A percentile compares a stretch with the other conserved stretches of the same genome.
phyloP scores from a whole-genome alignment of 2,113 vertebrate species.

The Puffinus mauretanicus region DNA sequence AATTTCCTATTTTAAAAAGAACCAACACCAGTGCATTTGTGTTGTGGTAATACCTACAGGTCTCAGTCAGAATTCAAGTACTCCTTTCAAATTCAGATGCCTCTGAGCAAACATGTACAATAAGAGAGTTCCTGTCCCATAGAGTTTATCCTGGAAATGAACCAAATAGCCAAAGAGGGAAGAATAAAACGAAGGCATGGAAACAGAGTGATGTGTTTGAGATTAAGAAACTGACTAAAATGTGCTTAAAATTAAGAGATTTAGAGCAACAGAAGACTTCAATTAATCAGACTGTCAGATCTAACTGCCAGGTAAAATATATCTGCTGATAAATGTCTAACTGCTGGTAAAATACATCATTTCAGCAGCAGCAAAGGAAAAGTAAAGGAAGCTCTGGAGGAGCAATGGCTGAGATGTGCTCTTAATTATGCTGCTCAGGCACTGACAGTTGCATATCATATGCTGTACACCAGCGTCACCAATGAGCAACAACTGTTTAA shows the following conservation, averaged over 20 bases:
- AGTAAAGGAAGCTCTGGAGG: background rate
- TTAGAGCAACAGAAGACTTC: background rate
- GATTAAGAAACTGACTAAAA: background rate
- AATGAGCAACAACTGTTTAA: background rate
- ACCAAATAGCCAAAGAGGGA: background rate
- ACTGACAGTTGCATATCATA: accelerated
- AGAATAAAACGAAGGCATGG: background rate
- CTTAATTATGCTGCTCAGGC: background rate
- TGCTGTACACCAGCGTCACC: background rate
- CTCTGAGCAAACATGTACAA: background rate
- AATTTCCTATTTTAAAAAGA: background rate
- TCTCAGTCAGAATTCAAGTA: background rate
- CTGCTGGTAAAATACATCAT: background rate
- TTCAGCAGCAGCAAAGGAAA: background rate
- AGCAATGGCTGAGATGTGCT: background rate
- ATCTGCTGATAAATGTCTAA: background rate
- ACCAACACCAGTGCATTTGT: background rate
- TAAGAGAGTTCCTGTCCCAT: background rate
- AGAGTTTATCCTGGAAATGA: background rate
- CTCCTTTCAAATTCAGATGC: background rate
- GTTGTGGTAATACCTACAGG: background rate
- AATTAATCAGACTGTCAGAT: background rate
- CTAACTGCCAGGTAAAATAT: background rate
- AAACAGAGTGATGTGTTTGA: background rate
- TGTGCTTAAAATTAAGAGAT: background rate